phyloP scores from a whole-genome alignment of 1,140 invertebrate species.

The Ostrea denselamellosa region DNA sequence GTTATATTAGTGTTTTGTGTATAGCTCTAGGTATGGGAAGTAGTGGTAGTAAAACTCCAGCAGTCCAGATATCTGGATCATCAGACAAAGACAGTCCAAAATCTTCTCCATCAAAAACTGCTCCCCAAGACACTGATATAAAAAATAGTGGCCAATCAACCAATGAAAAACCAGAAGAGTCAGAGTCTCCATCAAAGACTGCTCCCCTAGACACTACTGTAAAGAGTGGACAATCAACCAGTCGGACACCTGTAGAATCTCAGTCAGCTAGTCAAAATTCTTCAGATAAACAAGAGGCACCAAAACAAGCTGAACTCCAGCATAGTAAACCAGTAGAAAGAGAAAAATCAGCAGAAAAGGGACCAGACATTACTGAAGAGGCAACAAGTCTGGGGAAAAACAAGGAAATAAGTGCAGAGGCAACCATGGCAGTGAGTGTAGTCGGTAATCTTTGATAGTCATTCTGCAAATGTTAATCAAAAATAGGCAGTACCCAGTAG shows the following conservation, averaged over 20 bases:
- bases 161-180: not conserved
- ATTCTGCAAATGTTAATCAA: not conserved
- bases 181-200: not conserved
- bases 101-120: not conserved
- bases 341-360: not conserved
- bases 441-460: not conserved
- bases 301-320: not conserved
- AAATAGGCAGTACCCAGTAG: not conserved
- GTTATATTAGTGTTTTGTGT: not conserved
- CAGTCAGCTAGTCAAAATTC: not conserved
- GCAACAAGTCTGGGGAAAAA: not conserved
- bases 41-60: slow-evolving; percentile 1
- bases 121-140: too few relatives aligned
- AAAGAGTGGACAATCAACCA: not conserved
- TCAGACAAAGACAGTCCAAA: not conserved
- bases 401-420: not conserved
- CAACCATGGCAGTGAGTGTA: slow-evolving; percentile 2
- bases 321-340: not conserved
- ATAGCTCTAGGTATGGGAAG: not conserved
- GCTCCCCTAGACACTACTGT: too few relatives aligned
- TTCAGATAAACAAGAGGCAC: not conserved
- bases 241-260: not conserved
- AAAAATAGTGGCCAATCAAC: not conserved
- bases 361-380: not conserved
- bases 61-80: not conserved